Percentiles rank a stretch among this genome's conserved stretches.
These are phyloP conservation scores for Halcyon leucocephala DNA, from an alignment of 2,797 vertebrate species.

Conservation along the genomic window DNA sequence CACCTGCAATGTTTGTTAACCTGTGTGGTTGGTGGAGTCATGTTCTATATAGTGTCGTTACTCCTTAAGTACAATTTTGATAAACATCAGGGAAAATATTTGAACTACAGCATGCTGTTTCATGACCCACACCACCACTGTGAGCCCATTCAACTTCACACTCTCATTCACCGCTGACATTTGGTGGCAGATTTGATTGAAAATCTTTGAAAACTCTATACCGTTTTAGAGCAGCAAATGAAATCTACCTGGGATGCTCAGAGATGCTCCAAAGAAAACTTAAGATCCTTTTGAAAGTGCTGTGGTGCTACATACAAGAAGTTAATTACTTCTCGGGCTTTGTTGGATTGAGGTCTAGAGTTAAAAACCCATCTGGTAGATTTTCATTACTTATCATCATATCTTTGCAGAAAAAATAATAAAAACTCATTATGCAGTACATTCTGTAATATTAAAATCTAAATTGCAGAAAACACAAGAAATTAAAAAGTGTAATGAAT, in stretches of 20 bases:
- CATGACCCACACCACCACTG: neutral
- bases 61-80: neutral
- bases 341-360: neutral
- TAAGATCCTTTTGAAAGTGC: neutral
- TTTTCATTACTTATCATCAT: conserved; percentile 34
- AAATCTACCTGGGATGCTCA: neutral
- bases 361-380: conserved; percentile 11
- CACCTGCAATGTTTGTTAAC: neutral
- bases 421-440: neutral
- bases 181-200: neutral
- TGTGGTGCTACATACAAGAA: neutral
- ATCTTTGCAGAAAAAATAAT: neutral
- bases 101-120: neutral
- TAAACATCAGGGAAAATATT: neutral
- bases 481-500: conserved; percentile 41
- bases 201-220: neutral
- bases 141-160: neutral
- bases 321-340: neutral
- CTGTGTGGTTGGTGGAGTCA: neutral
- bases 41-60: neutral
- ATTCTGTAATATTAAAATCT: conserved; percentile 46
- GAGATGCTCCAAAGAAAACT: neutral
- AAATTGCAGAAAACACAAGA: conserved; percentile 42
- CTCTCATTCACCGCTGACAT: neutral
- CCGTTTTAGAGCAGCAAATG: neutral